Conservation (phyloP, 2,113 vertebrate species). For the Callocephalon fimbriatum region DNA sequence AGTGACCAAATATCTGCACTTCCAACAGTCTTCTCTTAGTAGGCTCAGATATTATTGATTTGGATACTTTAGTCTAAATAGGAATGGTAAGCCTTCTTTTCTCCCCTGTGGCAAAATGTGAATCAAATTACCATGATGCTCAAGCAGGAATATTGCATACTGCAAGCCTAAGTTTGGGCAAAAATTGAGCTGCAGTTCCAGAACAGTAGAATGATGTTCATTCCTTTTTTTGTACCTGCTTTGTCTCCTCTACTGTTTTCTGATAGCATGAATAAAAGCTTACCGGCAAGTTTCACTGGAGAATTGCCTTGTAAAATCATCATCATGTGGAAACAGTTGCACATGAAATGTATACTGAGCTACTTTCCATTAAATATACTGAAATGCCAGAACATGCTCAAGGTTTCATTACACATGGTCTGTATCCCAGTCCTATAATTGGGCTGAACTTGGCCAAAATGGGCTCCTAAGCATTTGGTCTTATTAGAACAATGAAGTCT, state of each 20-base stretch:
- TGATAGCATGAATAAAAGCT: not conserved
- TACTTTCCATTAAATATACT: not conserved
- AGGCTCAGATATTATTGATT: not conserved
- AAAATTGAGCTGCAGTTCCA: not conserved
- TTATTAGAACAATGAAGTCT: not conserved
- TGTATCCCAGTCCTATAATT: not conserved
- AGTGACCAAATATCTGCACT: not conserved
- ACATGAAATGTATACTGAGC: not conserved
- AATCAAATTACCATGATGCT: not conserved
- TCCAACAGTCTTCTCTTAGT: not conserved
- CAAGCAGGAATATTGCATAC: not conserved
- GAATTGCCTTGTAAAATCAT: not conserved
- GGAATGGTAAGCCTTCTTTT: not conserved
- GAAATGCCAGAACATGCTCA: not conserved
- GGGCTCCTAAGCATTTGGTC: not conserved
- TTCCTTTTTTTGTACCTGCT: not conserved
- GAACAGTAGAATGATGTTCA: not conserved
- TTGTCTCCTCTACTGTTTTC: not conserved
- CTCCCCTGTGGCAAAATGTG: rapidly evolving
- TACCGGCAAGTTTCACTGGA: rapidly evolving
- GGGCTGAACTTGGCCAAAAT: not conserved
- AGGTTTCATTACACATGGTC: not conserved
- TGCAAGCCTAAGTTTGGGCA: not conserved
- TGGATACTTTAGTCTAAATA: not conserved
- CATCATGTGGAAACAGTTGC: not conserved